Evolutionary conservation across 2,888 invertebrate genomes (phyloP), one percentile per base, ranked within the genome.

Genomic region (Halictus ligatus): DNA sequence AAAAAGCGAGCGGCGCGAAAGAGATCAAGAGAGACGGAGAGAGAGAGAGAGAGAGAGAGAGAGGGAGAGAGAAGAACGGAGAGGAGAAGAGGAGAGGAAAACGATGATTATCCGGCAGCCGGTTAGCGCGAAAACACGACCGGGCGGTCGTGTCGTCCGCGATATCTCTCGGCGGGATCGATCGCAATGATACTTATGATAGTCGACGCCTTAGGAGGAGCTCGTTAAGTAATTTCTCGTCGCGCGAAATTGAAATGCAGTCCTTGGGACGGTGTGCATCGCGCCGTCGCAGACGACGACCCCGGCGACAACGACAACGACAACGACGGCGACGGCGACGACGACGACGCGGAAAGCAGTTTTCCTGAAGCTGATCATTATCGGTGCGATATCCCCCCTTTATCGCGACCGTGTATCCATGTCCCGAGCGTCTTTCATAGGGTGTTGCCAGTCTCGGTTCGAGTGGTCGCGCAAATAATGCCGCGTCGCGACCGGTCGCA

Each of bases 331-430:
- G 50, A 2, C 58, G n/a, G 1, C 58, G 21, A 54, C 21, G 2
- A 21, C 54, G 54, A 10, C 21, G 54, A n/a, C 71, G 80, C 58
- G 74, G 73, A 80, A 89, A 84, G 50, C 75, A 60, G 73, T 82
- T 89, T 85, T 88, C 58, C 80, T 80, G 54, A 74, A 78, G 73
- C 48, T 84, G 85, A 89, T 88, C 72, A 81, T 90, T 89, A 88
- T 86, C 88, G 84, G 58, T 58, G 76, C 78, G 83, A 78, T 87
- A 90, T 78, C 76, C 82, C 72, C 84, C 15, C 18, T 58, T 85
- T 83, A 85, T 88, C 82, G 76, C 50, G 43, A 25, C 43, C 40
- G n/a, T 74, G 74, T 71, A 83, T 81, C 72, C 85, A 58, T 35
- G 74, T 76, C 29, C 46, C 25, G 25, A 13, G 50, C 83, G 75